Evolutionary conservation across 1,140 invertebrate genomes (phyloP).

Genomic region (Caenorhabditis remanei): DNA sequence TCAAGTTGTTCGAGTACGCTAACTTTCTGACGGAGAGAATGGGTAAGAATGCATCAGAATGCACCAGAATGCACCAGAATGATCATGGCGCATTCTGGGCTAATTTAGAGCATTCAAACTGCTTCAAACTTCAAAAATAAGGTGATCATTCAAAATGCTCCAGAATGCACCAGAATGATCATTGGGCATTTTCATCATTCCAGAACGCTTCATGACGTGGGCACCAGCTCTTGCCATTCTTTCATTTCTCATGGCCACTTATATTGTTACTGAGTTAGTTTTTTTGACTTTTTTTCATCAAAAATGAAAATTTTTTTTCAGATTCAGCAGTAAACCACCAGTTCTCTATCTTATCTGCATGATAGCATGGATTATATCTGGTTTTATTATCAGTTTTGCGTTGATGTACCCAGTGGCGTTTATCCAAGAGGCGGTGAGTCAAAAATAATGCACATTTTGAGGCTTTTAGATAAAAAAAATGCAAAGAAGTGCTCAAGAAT

Average conservation of each 20-base stretch:
- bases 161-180: too few relatives aligned
- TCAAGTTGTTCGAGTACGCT: not conserved
- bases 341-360: not conserved
- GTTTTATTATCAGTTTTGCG: not conserved
- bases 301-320: conserved; percentile 1
- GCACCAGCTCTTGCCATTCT: not conserved
- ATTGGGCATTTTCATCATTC: not conserved
- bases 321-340: not conserved
- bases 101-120: too few relatives aligned
- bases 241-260: not conserved
- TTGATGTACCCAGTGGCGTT: not conserved
- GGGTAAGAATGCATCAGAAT: not conserved
- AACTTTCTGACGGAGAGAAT: not conserved
- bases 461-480: too few relatives aligned
- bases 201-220: not conserved
- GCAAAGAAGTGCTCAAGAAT: too few relatives aligned
- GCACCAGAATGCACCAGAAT: too few relatives aligned
- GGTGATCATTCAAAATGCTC: too few relatives aligned
- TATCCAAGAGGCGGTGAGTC: not conserved
- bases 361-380: not conserved
- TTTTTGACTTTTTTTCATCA: not conserved
- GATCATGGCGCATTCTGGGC: too few relatives aligned
- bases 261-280: not conserved
- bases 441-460: too few relatives aligned
- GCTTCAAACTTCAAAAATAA: too few relatives aligned